Base-by-base conservation (phyloP, 2,797 vertebrate species). In the Bradypodion ventrale region DNA sequence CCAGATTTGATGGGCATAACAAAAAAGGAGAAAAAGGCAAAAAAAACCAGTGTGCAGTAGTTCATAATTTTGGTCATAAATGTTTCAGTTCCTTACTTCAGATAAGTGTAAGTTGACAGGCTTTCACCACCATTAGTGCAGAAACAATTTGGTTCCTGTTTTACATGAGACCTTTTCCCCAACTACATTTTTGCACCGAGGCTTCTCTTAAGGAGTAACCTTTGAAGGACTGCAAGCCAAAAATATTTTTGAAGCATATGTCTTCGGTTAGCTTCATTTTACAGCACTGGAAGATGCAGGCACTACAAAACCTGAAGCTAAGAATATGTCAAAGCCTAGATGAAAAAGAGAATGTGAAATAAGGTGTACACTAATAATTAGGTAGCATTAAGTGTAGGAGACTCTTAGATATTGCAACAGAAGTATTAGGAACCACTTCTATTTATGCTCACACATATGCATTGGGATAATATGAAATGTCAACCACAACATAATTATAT, bases 41-140 rank as follows among this genome's bases (percentile, higher is more conserved):
- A 35, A 19, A 46, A 62, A 1, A 56, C 63, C 12, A 87, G 88
- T 82, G 65, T 0, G 37, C 80, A 89, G 80, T 87, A 27, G 49
- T 91, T 93, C 88, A 29, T 69, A 83, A 87, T 84, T 80, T 7
- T 65, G 42, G 0, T 85, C 63, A 85, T 76, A 83, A 82, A 40
- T 85, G 70, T 89, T 87, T 88, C 59, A 84, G 3, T 42, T 44
- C 0, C 75, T 82, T 82, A 87, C 56, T 84, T 83, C n/a, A 63
- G 21, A 2, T 72, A 74, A 89, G 32, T 92, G 44, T 83, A 90
- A 89, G 13, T 59, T 80, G 82, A 77, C 19, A 85, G 13, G 76
- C 87, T 59, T 80, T 84, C 1, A 84, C 37, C 13, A n/a, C 7
- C 9, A 1, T 80, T 78, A 63, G 1, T 37, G 85, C 74, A 75